These are phyloP conservation scores for Macrosiphum euphorbiae DNA, from an alignment of 2,888 invertebrate genomes.

Conservation along the genomic window DNA sequence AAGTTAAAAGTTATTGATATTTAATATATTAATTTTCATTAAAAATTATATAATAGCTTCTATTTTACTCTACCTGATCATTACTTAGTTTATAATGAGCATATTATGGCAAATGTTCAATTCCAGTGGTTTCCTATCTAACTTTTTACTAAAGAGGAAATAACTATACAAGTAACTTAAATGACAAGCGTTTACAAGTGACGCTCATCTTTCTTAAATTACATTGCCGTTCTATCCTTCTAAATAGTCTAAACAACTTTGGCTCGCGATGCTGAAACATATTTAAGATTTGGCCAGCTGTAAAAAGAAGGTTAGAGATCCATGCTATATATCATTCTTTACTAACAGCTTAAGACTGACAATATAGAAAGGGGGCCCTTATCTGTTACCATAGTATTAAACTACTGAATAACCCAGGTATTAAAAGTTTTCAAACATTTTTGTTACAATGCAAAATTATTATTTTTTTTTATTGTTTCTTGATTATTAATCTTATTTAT, in stretches of 20 bases:
- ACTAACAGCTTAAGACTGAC: background rate
- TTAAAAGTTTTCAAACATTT: background rate
- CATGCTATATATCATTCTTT: background rate
- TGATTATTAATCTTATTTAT: background rate
- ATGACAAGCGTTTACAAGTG: background rate
- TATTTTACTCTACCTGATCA: background rate
- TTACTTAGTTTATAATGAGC: background rate
- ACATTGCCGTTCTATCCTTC: background rate
- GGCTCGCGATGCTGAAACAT: background rate
- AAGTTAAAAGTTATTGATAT: background rate
- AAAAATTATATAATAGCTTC: background rate
- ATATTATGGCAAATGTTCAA: background rate
- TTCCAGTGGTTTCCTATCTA: background rate
- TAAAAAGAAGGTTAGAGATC: background rate
- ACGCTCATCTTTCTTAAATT: background rate
- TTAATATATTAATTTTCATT: background rate
- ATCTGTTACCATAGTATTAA: background rate
- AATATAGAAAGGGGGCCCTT: background rate
- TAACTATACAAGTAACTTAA: background rate
- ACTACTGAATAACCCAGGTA: background rate
- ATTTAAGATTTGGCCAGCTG: background rate
- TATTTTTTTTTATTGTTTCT: background rate
- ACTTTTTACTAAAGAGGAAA: background rate
- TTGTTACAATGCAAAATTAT: background rate
- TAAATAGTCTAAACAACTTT: background rate